These are phyloP conservation scores for Tretioscincus oriximinensis DNA, from an alignment of 2,113 vertebrate species.

Conservation along the genomic window DNA sequence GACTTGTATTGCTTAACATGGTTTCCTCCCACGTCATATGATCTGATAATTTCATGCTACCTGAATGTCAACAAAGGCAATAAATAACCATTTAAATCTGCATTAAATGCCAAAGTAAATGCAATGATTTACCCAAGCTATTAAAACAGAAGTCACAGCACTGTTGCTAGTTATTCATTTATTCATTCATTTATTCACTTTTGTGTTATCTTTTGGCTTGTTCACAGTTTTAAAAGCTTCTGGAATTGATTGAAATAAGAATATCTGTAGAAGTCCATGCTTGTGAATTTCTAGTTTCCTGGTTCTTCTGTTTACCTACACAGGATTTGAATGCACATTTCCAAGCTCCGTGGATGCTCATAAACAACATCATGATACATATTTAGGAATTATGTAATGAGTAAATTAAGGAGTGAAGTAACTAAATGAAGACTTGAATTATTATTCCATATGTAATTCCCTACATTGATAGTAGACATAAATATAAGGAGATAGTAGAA, in stretches of 20 bases:
- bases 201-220: slow-evolving; percentile 10
- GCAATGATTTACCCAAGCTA: slow-evolving; percentile 58
- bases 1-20: slow-evolving; percentile 58
- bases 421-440: too few species aligned
- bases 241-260: too few species aligned
- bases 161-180: slow-evolving; percentile 44
- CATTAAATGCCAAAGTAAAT: slow-evolving; percentile 72
- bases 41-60: slow-evolving; percentile 74
- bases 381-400: too few species aligned
- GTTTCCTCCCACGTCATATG: slow-evolving; percentile 39
- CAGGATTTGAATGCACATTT: too few species aligned
- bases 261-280: too few species aligned
- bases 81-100: slow-evolving; percentile 74
- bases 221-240: slow-evolving; percentile 1
- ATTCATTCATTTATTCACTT: neutral
- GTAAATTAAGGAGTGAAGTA: too few species aligned
- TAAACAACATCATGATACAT: too few species aligned
- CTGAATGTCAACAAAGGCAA: slow-evolving; percentile 72
- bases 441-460: too few species aligned
- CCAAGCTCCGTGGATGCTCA: too few species aligned
- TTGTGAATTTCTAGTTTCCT: too few species aligned
- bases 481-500: too few species aligned
- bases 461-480: too few species aligned
- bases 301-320: neutral
- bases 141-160: slow-evolving; percentile 61